Conservation (phyloP, 2,797 vertebrate genomes). For the Molossus alvarezi region DNA sequence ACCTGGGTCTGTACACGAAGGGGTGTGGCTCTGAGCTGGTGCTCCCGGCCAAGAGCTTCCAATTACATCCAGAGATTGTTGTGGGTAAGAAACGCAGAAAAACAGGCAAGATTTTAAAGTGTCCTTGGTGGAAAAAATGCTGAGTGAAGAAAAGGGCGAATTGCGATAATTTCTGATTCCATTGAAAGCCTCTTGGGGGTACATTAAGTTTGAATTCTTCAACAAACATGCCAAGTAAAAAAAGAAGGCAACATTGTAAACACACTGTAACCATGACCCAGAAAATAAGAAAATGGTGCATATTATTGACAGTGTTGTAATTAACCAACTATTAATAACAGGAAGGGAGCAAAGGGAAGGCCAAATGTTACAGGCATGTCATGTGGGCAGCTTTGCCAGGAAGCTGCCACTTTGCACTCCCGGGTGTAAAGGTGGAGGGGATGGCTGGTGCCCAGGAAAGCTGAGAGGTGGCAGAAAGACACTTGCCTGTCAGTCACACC, state of each 20-base stretch:
- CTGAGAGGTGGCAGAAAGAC: no score
- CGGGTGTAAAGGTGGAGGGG: no score
- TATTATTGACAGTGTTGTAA: not conserved
- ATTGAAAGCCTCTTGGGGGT: not conserved
- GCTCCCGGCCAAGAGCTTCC: not conserved
- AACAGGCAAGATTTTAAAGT: not conserved
- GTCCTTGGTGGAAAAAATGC: not conserved
- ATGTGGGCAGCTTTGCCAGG: no score
- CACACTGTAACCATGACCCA: not conserved
- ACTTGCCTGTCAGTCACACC: no score
- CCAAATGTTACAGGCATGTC: no score
- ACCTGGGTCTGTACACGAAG: no score
- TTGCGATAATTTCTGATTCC: not conserved
- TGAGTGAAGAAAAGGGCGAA: not conserved
- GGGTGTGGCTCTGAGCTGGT: no score
- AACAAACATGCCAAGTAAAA: not conserved
- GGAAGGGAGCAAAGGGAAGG: no score
- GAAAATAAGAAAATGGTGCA: constrained; percentile 11
- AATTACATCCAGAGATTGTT: not conserved
- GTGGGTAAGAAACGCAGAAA: not conserved
- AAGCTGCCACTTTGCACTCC: no score
- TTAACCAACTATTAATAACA: no score
- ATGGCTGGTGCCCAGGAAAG: no score
- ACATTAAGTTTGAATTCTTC: not conserved
- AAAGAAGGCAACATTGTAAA: not conserved